These are phyloP conservation scores for Pseudococcus longispinus DNA, from an alignment of 2,888 invertebrate species.

Conservation along the genomic window DNA sequence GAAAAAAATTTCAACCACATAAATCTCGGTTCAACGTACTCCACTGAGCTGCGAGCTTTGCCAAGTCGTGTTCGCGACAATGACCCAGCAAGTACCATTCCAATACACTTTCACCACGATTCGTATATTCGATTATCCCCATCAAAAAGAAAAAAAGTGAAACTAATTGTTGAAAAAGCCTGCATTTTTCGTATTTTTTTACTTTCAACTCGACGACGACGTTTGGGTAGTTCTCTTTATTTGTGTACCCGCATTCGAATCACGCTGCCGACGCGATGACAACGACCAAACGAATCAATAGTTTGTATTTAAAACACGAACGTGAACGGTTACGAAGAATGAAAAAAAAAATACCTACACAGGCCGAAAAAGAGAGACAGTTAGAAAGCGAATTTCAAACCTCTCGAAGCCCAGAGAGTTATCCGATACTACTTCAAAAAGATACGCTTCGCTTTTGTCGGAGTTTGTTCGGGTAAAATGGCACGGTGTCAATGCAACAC, in stretches of 20 bases:
- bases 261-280: not conserved
- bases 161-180: not conserved
- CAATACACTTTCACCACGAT: not conserved
- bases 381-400: not conserved
- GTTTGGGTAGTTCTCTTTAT: not conserved
- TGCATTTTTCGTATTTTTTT: not conserved
- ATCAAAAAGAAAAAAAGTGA: not conserved
- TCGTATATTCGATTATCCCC: not conserved
- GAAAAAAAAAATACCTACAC: not conserved
- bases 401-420: not conserved
- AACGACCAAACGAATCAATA: not conserved
- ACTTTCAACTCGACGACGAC: not conserved
- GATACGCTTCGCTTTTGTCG: not conserved
- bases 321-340: not conserved
- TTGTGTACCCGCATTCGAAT: not conserved
- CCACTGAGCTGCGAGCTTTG: too few relatives aligned
- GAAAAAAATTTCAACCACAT: not conserved
- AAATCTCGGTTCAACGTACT: not conserved
- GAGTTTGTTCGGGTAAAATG: not conserved
- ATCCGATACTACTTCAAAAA: not conserved
- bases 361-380: not conserved
- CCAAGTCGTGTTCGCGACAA: too few relatives aligned
- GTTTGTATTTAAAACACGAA: conserved; percentile 16
- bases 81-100: not conserved
- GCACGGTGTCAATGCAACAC: not conserved